These are phyloP conservation scores for Fulmarus glacialis DNA, from an alignment of 2,113 vertebrate species.

Conservation along the genomic window DNA sequence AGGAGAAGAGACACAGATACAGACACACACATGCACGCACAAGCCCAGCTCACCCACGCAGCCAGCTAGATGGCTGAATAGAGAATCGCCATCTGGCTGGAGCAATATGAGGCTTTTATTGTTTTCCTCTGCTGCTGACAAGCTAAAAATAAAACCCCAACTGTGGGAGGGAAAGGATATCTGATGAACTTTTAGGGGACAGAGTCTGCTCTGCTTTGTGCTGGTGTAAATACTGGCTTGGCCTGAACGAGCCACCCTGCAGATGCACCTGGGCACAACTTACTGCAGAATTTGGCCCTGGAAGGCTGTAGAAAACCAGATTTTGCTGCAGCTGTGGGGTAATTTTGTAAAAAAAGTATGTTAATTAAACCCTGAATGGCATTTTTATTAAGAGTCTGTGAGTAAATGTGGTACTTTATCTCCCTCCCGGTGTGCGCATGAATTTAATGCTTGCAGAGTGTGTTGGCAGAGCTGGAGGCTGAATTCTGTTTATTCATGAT, in stretches of 20 bases:
- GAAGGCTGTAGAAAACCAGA: background rate
- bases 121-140: background rate
- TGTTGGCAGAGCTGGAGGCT: background rate
- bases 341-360: background rate
- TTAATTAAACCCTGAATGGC: background rate
- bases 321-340: slow-evolving; percentile 21
- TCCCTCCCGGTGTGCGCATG: background rate
- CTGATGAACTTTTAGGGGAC: background rate
- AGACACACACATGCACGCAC: too few species aligned
- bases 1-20: background rate
- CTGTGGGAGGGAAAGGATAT: background rate
- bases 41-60: background rate
- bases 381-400: slow-evolving; percentile 11
- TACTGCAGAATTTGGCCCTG: background rate
- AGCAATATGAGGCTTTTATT: background rate
- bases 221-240: background rate
- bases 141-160: background rate
- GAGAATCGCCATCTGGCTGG: background rate
- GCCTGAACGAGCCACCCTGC: background rate
- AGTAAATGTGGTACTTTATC: slow-evolving; percentile 21
- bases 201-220: background rate
- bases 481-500: background rate
- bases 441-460: background rate
- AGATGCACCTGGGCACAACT: background rate
- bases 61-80: background rate